These are phyloP conservation scores for Antheraea pernyi DNA, from an alignment of 1,140 invertebrate genomes.

Conservation along the genomic window DNA sequence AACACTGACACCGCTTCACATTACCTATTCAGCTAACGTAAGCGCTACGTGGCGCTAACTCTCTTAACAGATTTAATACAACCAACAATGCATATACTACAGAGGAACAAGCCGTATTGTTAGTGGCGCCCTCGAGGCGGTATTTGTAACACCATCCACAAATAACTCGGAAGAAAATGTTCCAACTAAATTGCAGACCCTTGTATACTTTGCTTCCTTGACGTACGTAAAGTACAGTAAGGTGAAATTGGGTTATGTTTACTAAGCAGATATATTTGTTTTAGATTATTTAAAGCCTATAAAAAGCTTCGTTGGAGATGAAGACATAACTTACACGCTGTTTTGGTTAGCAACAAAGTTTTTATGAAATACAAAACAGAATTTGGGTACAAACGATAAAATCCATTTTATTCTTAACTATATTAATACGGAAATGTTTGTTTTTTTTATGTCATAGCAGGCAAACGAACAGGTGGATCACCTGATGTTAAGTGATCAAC, in stretches of 20 bases:
- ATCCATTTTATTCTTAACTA: too few species aligned
- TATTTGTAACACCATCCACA: conserved; percentile 52
- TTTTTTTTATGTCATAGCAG: too few species aligned
- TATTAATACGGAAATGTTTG: too few species aligned
- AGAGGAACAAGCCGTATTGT: conserved; percentile 28
- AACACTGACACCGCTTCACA: conserved; percentile 24
- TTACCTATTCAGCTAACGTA: conserved; percentile 35
- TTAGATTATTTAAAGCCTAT: background rate
- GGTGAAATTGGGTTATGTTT: background rate
- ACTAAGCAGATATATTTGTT: background rate
- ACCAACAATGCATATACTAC: conserved; percentile 13
- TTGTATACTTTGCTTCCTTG: background rate
- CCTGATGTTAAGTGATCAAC: too few species aligned
- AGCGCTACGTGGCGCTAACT: conserved; percentile 21
- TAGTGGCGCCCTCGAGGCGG: conserved; percentile 33
- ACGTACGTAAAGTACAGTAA: background rate
- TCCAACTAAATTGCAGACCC: background rate
- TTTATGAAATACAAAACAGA: too few species aligned
- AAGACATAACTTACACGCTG: too few species aligned
- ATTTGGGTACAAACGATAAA: too few species aligned
- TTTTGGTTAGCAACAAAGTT: too few species aligned
- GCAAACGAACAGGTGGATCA: too few species aligned
- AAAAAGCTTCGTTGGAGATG: too few species aligned
- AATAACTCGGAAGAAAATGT: conserved; percentile 18
- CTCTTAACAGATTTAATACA: conserved; percentile 33